Conservation (phyloP, 2,113 vertebrate genomes). For the Phrynosoma blainvillii region DNA sequence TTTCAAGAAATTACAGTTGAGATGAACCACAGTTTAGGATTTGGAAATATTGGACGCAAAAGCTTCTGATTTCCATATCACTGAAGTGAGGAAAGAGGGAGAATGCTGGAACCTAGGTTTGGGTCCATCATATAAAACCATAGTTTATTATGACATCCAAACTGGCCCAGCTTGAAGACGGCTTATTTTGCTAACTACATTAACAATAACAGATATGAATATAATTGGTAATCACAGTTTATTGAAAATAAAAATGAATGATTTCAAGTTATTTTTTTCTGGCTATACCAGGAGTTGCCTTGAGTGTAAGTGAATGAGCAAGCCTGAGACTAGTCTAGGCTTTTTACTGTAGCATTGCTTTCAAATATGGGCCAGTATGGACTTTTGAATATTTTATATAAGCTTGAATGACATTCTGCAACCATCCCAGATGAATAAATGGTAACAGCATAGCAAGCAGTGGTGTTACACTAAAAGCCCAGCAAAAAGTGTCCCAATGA, state of each 20-base stretch:
- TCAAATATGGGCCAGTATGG: neutral
- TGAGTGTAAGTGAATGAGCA: neutral
- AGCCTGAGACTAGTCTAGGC: neutral
- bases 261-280: neutral
- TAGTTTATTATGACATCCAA: neutral
- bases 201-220: no score
- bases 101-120: no score
- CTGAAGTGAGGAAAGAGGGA: no score
- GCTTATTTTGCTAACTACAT: no score
- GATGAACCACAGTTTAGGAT: neutral
- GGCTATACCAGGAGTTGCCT: neutral
- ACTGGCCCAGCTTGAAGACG: neutral
- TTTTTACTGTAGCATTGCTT: neutral
- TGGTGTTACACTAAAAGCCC: no score
- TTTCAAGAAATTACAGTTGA: neutral
- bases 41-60: no score
- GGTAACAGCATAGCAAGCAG: no score
- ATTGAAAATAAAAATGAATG: neutral
- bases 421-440: no score
- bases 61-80: no score
- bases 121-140: neutral
- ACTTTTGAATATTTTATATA: no score
- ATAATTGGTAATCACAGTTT: no score
- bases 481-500: no score
- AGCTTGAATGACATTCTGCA: neutral